A percentile compares a stretch with the other conserved stretches of the same genome.
Evolutionary conservation across 2,888 invertebrate species (phyloP).

Genomic region (Phaedon cochleariae): DNA sequence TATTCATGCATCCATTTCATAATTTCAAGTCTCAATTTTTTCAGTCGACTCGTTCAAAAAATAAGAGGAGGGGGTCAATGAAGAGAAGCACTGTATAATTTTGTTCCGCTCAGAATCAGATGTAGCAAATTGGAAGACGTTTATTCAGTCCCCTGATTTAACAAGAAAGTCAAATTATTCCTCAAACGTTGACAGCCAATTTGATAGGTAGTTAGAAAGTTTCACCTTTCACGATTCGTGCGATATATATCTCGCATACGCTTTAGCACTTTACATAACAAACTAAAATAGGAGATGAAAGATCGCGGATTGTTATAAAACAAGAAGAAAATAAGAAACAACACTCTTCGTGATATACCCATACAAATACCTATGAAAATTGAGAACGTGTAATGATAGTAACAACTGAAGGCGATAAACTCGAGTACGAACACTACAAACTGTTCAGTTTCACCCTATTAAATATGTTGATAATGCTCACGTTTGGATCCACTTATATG

Average conservation of each 20-base stretch:
- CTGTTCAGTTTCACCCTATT: conserved; percentile 16
- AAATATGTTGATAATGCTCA: conserved; percentile 25
- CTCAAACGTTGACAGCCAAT: conserved; percentile 26
- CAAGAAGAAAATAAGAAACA: neutral
- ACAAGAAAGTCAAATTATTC: no score
- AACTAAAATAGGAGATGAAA: conserved; percentile 7
- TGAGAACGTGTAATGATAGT: conserved; percentile 17
- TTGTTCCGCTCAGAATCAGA: no score
- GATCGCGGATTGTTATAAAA: conserved; percentile 14
- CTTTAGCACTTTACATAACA: conserved; percentile 21
- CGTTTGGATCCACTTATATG: conserved; percentile 26
- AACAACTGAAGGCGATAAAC: conserved; percentile 20
- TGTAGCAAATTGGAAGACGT: no score
- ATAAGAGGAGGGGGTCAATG: no score
- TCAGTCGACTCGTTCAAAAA: no score
- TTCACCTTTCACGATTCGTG: conserved; percentile 33
- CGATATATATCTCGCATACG: conserved; percentile 21
- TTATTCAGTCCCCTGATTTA: no score
- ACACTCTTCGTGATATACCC: conserved; percentile 18
- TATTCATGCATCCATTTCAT: no score
- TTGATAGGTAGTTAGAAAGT: conserved; percentile 18
- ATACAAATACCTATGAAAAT: conserved; percentile 28
- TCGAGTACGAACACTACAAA: conserved; percentile 4
- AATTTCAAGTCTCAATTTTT: no score
- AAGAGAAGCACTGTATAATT: no score